Conservation (phyloP, 2,113 vertebrate species). For the Benitochromis conjunctus region DNA sequence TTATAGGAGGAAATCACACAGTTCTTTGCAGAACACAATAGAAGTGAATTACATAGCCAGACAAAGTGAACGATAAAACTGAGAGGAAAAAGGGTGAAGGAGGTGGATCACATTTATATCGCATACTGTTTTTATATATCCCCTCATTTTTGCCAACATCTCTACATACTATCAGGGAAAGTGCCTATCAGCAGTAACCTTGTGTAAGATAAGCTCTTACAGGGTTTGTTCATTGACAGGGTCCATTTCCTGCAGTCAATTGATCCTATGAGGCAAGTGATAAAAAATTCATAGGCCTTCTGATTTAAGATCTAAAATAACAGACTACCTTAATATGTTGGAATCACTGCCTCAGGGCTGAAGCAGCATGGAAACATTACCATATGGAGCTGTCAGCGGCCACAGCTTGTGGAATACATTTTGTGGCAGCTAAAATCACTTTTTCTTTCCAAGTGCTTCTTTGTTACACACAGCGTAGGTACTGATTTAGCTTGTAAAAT, state of each 20-base stretch:
- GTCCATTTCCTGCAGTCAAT: not conserved
- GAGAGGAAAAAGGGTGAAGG: not conserved
- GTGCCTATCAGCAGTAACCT: not conserved
- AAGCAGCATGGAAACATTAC: not conserved
- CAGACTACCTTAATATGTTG: conserved; percentile 18
- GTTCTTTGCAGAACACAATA: not conserved
- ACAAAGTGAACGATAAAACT: not conserved
- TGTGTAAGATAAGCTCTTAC: not conserved
- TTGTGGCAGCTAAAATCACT: not conserved
- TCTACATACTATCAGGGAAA: not conserved
- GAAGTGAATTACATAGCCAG: not conserved
- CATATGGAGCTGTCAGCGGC: conserved; percentile 18
- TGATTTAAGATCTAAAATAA: conserved; percentile 17
- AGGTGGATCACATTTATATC: not conserved
- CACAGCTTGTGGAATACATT: not conserved
- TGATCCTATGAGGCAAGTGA: not conserved
- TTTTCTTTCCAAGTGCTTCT: not conserved
- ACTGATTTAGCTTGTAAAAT: no score
- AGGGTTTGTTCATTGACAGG: not conserved
- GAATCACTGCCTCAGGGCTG: not conserved
- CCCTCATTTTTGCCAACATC: not conserved
- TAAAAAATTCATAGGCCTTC: not conserved
- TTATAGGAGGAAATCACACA: conserved; percentile 1
- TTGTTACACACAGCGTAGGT: not conserved
- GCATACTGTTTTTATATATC: not conserved